Evolutionary conservation across 1,140 invertebrate species (phyloP), one percentile per base, ranked within the genome.

Genomic region (Penaeus japonicus): DNA sequence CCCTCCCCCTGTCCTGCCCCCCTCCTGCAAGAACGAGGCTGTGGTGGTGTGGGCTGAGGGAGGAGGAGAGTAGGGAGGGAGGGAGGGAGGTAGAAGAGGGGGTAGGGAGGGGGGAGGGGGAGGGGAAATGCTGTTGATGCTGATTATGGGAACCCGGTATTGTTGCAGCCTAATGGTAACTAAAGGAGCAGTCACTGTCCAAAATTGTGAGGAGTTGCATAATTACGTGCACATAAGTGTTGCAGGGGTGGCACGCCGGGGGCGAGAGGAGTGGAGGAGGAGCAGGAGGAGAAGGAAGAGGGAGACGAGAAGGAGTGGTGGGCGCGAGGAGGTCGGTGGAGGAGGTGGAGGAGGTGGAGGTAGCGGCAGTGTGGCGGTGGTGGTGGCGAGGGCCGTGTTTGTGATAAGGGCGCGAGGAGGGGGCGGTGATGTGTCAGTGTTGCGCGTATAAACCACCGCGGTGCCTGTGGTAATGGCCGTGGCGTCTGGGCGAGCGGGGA

Each of bases 381-480:
- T 47, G 39, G 39, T 47, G 39, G 39, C 39, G 39, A 47, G 35
- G 39, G 39, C 39, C 39, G 39, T 47, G 39, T 47, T 47, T 47
- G 39, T 47, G 39, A 47, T 47, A 47, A 47, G 39, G 39, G 39
- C 39, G 39, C 39, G 39, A 47, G 39, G 39, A 47, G 39, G 39
- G 39, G 35, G 75, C 27, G 59, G 85, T 80, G 77, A 87, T 87
- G 77, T 87, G 85, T 87, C 75, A 62, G 85, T 53, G 85, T 47
- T 87, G 39, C 39, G 39, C 39, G 39, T 47, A 80, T 87, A 87
- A 81, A 87, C 77, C 85, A 87, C 77, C 32, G 55, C 54, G 32
- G 70, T 22, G 55, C 54, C 73, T 55, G 77, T 30, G 85, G 85
- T 87, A 86, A 86, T 86, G 84, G 84, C n/a, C 62, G 73, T 79